phyloP scores from a whole-genome alignment of 2,797 vertebrate species.

The Paguma larvata region DNA sequence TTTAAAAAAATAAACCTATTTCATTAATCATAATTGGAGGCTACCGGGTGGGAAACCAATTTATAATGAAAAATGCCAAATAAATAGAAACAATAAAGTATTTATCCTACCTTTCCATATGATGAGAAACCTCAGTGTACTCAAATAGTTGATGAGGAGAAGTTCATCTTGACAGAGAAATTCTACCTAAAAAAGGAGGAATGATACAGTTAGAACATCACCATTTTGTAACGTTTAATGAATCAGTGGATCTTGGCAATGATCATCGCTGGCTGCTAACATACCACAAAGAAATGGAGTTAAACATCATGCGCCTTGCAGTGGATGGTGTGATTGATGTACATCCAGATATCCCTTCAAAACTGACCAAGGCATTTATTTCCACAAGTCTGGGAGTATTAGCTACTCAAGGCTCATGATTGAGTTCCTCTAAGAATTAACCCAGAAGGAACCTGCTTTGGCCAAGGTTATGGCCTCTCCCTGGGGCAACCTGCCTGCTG shows the following conservation, averaged over 20 bases:
- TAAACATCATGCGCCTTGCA: neutral
- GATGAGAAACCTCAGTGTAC: neutral
- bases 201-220: neutral
- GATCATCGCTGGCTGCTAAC: neutral
- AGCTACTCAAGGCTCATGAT: neutral
- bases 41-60: neutral
- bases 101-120: slow-evolving; percentile 1
- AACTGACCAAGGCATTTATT: neutral
- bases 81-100: neutral
- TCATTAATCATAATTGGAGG: neutral
- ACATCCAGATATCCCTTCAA: neutral
- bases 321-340: neutral
- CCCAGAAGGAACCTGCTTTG: neutral
- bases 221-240: neutral
- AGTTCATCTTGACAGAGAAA: neutral
- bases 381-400: neutral
- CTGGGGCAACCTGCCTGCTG: neutral
- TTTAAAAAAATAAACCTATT: neutral
- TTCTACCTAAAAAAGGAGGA: neutral
- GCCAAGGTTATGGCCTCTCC: neutral
- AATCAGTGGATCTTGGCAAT: neutral
- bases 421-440: neutral
- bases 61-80: neutral
- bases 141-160: neutral
- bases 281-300: neutral